Evolutionary conservation across 2,113 vertebrate species (phyloP), one percentile per base, ranked within the genome.

Genomic region (Colossoma macropomum): DNA sequence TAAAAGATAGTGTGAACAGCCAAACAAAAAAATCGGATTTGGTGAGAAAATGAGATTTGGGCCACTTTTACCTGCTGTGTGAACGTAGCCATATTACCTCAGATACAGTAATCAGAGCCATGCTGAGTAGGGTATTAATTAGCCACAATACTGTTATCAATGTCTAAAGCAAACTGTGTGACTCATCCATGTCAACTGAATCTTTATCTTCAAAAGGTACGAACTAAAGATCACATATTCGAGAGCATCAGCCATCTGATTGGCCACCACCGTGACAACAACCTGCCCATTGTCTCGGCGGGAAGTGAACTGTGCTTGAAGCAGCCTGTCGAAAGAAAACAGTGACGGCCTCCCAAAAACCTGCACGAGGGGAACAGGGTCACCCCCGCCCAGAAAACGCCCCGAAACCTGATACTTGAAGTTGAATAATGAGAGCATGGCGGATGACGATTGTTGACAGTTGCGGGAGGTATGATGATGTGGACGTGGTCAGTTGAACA

Each of bases 241-340:
- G 96, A 99, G 90, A 99, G 97, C 94, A 98, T 99, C 90, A 95
- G 95, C 89, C 97, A 99, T 89, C 96, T 99, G 87, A 98, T 99
- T 92, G 96, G 95, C 89, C 95, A 99, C 90, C 97, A 99, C 81
- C 95, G 98, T 77, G 94, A 98, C 91, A 97, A 97, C 93, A 96
- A 94, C 89, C 95, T 99, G 92, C 98, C 98, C 17, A 99, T 99
- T 74, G 92, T 99, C 82, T 99, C 98, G 13, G 96, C 97, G 0
- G 98, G 97, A 87, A 98, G 97, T 62, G 97, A 99, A 95, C 96
- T 99, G 85, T 98, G 96, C 90, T 95, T 99, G 86, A 96, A 96
- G 88, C 97, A 97, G 91, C 96, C 98, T 0, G 97, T 95, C 63
- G 96, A 95, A 83, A 94, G 94, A 88, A 97, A 94, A 90, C 93